Evolutionary conservation across 2,888 invertebrate genomes (phyloP).

Genomic region (Agrochola lota): DNA sequence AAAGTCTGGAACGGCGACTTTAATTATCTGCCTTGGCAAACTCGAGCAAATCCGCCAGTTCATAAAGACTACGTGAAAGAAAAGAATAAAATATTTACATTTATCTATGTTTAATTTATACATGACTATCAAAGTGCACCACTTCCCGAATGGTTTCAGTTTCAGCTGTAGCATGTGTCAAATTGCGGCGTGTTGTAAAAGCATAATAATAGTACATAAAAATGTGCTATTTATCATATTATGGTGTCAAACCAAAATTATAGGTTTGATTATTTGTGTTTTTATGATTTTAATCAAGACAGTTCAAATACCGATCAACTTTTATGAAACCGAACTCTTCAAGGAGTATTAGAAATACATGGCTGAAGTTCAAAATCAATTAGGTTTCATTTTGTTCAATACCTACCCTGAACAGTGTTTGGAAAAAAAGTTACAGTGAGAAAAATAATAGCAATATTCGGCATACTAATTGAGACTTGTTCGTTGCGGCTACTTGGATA

Average conservation of each 20-base stretch:
- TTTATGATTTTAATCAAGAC: neutral
- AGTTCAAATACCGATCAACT: neutral
- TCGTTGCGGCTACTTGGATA: neutral
- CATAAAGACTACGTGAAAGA: constrained; percentile 28
- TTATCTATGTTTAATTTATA: constrained; percentile 11
- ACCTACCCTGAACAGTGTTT: neutral
- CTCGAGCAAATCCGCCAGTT: neutral
- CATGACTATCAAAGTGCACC: constrained; percentile 1
- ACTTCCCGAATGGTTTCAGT: constrained; percentile 1
- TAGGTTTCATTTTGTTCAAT: neutral
- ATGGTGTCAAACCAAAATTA: neutral
- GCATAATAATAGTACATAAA: constrained; percentile 1
- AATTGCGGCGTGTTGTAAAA: constrained; percentile 13
- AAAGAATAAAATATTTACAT: constrained; percentile 16
- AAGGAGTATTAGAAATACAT: neutral
- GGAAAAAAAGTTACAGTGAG: neutral
- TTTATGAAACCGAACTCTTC: neutral
- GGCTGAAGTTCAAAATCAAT: neutral
- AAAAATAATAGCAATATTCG: neutral
- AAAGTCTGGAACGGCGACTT: neutral
- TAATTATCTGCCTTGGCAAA: neutral
- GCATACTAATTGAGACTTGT: neutral
- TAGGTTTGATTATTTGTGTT: neutral
- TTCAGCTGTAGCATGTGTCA: constrained; percentile 1
- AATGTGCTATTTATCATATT: neutral